These are phyloP conservation scores for Oriolus oriolus DNA, from an alignment of 2,113 vertebrate genomes.

Conservation along the genomic window DNA sequence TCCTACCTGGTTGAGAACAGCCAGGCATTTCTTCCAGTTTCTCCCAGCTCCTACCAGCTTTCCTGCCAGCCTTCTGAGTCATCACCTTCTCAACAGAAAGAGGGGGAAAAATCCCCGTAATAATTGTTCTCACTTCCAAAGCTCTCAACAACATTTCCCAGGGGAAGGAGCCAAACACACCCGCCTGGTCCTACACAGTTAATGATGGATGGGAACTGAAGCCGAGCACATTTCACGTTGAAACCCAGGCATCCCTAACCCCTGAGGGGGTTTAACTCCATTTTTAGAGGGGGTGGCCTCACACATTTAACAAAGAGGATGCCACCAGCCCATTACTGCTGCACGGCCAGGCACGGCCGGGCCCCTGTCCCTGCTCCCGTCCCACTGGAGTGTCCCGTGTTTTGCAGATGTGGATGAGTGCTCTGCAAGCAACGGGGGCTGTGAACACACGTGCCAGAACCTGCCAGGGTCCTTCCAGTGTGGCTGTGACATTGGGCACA, in stretches of 20 bases:
- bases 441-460: slow-evolving; percentile 87
- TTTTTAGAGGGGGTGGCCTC: background rate
- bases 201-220: background rate
- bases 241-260: background rate
- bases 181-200: background rate
- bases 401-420: slow-evolving; percentile 89
- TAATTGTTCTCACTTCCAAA: background rate
- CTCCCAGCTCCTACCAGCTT: background rate
- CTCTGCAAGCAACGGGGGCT: slow-evolving; percentile 71
- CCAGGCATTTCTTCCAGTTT: background rate
- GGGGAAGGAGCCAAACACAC: background rate
- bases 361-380: background rate
- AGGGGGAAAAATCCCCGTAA: background rate
- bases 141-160: background rate
- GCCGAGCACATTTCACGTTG: background rate
- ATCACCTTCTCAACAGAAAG: background rate
- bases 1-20: background rate
- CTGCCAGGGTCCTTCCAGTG: slow-evolving; percentile 87
- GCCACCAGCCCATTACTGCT: background rate
- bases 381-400: fast-evolving
- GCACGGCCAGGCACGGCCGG: fast-evolving
- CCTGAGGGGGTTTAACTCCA: background rate
- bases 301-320: background rate
- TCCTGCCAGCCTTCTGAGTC: background rate
- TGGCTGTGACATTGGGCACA: slow-evolving; percentile 79